Conservation (phyloP, 2,797 vertebrate species). For the Anguilla marmorata region DNA sequence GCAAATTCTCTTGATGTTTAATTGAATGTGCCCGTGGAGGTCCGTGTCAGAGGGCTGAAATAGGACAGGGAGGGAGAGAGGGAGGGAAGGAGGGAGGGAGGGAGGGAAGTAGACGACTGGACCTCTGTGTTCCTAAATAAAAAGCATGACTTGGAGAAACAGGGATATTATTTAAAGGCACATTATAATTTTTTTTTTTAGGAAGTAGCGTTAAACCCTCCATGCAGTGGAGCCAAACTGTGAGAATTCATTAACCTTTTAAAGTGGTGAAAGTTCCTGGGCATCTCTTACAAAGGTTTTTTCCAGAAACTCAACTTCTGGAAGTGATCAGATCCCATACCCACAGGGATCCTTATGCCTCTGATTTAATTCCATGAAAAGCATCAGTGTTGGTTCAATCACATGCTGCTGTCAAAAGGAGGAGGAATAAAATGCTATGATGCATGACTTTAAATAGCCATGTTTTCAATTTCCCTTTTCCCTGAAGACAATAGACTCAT, state of each 20-base stretch:
- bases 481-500: background rate
- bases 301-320: background rate
- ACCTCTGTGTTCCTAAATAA: constrained; percentile 64
- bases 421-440: background rate
- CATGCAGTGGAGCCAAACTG: background rate
- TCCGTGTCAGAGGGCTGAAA: constrained; percentile 63
- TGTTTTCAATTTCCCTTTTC: constrained; percentile 10
- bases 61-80: constrained; percentile 58
- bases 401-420: constrained; percentile 13
- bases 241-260: constrained; percentile 10
- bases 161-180: background rate
- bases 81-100: constrained; percentile 31
- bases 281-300: constrained; percentile 13
- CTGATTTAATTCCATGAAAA: constrained; percentile 19
- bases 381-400: constrained; percentile 15
- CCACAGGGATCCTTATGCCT: constrained; percentile 1
- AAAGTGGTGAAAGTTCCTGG: background rate
- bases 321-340: background rate
- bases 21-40: constrained; percentile 56
- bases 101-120: background rate
- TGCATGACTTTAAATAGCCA: constrained; percentile 17
- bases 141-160: constrained; percentile 26
- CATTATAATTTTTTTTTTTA: background rate
- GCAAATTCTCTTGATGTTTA: constrained; percentile 69
- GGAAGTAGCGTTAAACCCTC: background rate